Evolutionary conservation across 2,113 vertebrate genomes (phyloP).

Genomic region (Urocitellus parryii): DNA sequence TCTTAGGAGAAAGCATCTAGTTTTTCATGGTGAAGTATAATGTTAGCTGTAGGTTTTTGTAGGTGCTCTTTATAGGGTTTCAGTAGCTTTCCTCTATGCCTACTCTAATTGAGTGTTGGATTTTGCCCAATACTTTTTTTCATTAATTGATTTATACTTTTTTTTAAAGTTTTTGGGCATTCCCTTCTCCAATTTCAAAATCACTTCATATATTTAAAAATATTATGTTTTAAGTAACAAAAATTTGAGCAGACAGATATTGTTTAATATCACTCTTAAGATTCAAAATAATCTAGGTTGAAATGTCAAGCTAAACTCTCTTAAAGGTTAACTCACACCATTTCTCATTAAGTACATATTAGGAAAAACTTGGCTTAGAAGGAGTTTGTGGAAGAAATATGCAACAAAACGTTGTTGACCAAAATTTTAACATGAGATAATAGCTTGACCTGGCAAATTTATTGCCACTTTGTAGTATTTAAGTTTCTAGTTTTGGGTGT

Average conservation of each 20-base stretch:
- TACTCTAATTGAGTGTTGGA: background rate
- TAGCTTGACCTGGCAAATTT: background rate
- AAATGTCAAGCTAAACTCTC: background rate
- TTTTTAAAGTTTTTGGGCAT: background rate
- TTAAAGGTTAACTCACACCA: background rate
- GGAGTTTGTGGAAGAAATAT: background rate
- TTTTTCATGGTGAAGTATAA: background rate
- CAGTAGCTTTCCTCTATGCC: too few species aligned
- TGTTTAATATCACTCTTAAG: background rate
- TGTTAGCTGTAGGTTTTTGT: too few species aligned
- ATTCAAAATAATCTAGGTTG: background rate
- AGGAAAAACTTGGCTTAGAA: background rate
- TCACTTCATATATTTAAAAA: background rate
- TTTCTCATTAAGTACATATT: background rate
- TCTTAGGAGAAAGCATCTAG: background rate
- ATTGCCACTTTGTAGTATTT: background rate
- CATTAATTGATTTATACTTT: background rate
- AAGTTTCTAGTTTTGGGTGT: background rate
- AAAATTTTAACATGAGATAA: background rate
- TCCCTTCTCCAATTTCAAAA: background rate
- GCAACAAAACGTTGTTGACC: background rate
- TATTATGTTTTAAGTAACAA: background rate
- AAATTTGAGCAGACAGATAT: background rate
- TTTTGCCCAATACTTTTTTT: background rate
- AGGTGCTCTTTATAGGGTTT: too few species aligned